Evolutionary conservation across 1,140 invertebrate genomes (phyloP).

Genomic region (Ceratina calcarata): DNA sequence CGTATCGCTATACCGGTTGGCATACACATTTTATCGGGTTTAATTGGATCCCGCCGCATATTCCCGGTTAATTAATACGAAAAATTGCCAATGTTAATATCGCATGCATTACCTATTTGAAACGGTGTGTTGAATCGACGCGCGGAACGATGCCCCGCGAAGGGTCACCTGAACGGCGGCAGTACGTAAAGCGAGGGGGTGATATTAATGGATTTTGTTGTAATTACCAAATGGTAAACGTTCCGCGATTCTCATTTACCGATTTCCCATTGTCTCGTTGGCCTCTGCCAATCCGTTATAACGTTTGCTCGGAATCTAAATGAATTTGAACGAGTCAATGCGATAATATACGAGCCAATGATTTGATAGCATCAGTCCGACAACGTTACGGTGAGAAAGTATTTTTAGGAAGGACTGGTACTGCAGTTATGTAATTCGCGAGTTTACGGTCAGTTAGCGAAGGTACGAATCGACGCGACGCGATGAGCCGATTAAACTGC

Average conservation of each 20-base stretch:
- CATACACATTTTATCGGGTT: conserved; percentile 65
- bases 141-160: conserved; percentile 51
- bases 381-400: not conserved
- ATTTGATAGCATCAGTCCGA: too few species aligned
- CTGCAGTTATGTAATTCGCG: not conserved
- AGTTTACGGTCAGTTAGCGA: conserved; percentile 43
- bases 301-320: too few species aligned
- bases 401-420: not conserved
- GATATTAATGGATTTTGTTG: conserved; percentile 68
- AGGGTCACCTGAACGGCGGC: conserved; percentile 59
- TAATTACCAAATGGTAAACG: conserved; percentile 63
- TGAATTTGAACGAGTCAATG: not conserved
- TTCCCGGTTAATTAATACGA: conserved; percentile 69
- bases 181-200: conserved; percentile 47
- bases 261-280: conserved; percentile 35
- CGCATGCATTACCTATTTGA: conserved; percentile 66
- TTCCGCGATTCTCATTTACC: conserved; percentile 59
- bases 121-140: conserved; percentile 55
- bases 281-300: not conserved
- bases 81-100: conserved; percentile 70
- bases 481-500: conserved; percentile 61
- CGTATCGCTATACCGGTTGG: conserved; percentile 39
- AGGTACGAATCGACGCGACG: conserved; percentile 45
- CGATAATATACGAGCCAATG: not conserved
- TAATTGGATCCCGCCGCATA: conserved; percentile 64